Base-by-base conservation (phyloP, 1,140 invertebrate species). In the Ectropis grisescens region DNA sequence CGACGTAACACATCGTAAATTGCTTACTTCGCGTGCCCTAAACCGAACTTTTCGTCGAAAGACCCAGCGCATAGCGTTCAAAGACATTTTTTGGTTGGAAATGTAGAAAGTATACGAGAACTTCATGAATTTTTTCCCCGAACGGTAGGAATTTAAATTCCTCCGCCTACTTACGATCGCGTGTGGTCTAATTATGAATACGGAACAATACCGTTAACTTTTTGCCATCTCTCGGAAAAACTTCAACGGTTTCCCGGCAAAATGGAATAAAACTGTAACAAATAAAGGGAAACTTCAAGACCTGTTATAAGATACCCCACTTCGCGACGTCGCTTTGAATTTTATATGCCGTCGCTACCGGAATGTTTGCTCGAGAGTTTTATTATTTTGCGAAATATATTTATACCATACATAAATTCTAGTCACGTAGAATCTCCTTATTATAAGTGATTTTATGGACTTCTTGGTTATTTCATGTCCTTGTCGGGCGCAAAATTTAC, bases 151-250 rank as follows among this genome's bases (percentile, higher is more conserved):
- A 75, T 75, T 72, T 69, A 65, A 72, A 72, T 75, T 71, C 56
- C 54, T 67, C 41, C 44, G 39, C 36, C 43, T 65, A 33, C 45
- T 58, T 68, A 53, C 52, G 62, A 52, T 65, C 58, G 72, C 60
- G 70, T 80, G 74, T 80, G 71, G 74, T 72, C 71, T 71, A 61
- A 71, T 67, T 69, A 64, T 67, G 61, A 68, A 66, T 69, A 74
- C 57, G 31, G 52, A 29, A 52, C 38, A 47, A 47, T 50, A 37
- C 33, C 37, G 35, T 47, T 55, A 41, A 41, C 13, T 36, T 54
- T 55, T 56, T 52, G 47, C 2, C 14, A n/a, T 37, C 16, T 10
- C 23, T 25, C 31, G 33, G 24, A 47, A 58, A 53, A 57, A 51
- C 34, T 49, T 45, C 37, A 42, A 31, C 41, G 25, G 26, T 47